Conservation (phyloP, 2,797 vertebrate species). For the Falco rusticolus region DNA sequence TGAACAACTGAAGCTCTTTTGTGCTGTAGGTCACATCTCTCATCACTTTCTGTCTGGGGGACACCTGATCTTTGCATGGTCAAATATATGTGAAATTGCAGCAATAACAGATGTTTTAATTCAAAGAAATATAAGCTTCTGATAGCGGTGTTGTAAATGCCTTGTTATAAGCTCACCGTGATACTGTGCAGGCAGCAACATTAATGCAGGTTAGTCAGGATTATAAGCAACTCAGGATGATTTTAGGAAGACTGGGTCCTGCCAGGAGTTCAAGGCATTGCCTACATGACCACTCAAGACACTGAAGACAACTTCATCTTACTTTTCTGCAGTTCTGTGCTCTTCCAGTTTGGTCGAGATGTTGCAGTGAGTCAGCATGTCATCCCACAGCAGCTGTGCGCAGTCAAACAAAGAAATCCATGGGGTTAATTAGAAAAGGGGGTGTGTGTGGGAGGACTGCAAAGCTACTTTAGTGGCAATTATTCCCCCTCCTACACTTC, state of each 20-base stretch:
- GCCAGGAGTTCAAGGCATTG: background rate
- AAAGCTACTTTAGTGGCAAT: background rate
- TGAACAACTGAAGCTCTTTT: background rate
- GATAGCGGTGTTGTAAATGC: background rate
- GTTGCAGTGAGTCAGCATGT: background rate
- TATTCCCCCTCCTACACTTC: background rate
- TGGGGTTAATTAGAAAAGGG: background rate
- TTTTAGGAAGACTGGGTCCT: background rate
- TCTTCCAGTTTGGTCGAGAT: background rate
- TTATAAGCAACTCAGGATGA: background rate
- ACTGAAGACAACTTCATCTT: background rate
- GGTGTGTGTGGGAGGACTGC: accelerated
- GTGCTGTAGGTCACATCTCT: background rate
- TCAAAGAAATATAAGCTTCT: background rate
- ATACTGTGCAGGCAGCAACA: background rate
- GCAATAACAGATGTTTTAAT: background rate
- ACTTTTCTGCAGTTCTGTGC: background rate
- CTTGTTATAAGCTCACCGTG: background rate
- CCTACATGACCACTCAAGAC: background rate
- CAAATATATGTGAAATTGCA: background rate
- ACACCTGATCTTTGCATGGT: background rate
- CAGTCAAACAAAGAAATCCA: background rate
- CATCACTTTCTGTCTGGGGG: background rate
- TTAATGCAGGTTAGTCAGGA: background rate
- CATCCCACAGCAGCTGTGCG: background rate